Evolutionary conservation across 2,797 vertebrate species (phyloP), one percentile per base, ranked within the genome.

Genomic region (Eutrigla gurnardus): DNA sequence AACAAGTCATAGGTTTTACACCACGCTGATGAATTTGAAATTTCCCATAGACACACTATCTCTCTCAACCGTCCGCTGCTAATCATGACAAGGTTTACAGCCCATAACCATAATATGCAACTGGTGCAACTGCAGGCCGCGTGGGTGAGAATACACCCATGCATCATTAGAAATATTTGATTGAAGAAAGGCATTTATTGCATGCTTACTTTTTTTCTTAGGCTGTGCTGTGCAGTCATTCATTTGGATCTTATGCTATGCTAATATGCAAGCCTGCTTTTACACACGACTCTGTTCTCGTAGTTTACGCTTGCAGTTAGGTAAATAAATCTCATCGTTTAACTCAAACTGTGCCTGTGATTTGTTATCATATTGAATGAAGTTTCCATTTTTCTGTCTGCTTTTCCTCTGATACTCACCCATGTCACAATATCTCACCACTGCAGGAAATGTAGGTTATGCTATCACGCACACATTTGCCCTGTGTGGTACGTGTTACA

Each of bases 191-290:
- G 85, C 81, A 87, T 91, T 93, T 91, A 84, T 91, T 94, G 93
- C 94, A 95, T 95, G 92, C 87, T 81, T 85, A 87, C 75, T 88
- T 92, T 89, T 71, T 91, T 90, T 86, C 91, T 92, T 89, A 70
- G 83, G 84, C 88, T 87, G 84, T 93, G 88, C 83, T 87, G 86
- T 91, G 77, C 70, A 86, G 86, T 92, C 70, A 86, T 86, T 92
- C 78, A 67, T 89, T 90, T 92, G 73, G 77, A 88, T 88, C 91
- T 82, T 85, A 92, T 80, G 81, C 88, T 87, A 86, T 90, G 86
- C 77, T 90, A 81, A 89, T 92, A 89, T 92, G 87, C 88, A 89
- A 90, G 80, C 85, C 87, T 92, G 81, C 86, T 86, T 93, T 90
- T 89, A 82, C 87, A 90, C 89, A 91, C 85, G 91, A 73, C 78